These are phyloP conservation scores for Ypsolopha sequella DNA, from an alignment of 2,888 invertebrate genomes.

Conservation along the genomic window DNA sequence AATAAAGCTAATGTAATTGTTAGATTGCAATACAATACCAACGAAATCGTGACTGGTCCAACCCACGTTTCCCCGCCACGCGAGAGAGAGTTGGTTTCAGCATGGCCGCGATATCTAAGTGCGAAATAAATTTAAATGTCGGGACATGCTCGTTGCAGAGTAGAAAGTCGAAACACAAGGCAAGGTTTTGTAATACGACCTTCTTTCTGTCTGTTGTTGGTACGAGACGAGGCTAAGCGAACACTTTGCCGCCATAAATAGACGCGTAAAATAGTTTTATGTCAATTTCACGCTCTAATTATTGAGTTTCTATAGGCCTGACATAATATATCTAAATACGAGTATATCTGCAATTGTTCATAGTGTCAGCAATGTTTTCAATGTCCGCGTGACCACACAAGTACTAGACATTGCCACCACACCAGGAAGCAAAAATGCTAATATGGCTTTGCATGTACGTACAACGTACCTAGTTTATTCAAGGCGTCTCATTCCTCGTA, in stretches of 20 bases:
- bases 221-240: constrained; percentile 59
- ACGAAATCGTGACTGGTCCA: constrained; percentile 59
- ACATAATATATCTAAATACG: constrained; percentile 18
- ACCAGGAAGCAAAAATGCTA: constrained; percentile 64
- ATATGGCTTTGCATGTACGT: constrained; percentile 63
- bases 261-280: constrained; percentile 42
- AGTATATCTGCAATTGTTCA: constrained; percentile 19
- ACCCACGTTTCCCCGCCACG: constrained; percentile 49
- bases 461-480: constrained; percentile 59
- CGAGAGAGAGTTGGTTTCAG: constrained; percentile 46
- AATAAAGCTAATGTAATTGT: neutral
- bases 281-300: constrained; percentile 56
- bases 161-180: constrained; percentile 65
- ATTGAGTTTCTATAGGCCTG: constrained; percentile 37
- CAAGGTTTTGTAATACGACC: constrained; percentile 64
- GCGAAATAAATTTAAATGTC: constrained; percentile 65
- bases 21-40: constrained; percentile 31
- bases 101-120: constrained; percentile 49
- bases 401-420: constrained; percentile 23
- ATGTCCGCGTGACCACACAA: constrained; percentile 37
- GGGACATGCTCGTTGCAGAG: constrained; percentile 54
- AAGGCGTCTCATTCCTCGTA: constrained; percentile 54
- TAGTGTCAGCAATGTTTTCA: constrained; percentile 26
- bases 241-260: constrained; percentile 30
- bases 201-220: constrained; percentile 49